These are phyloP conservation scores for Asarcornis scutulata DNA, from an alignment of 2,113 vertebrate genomes.

Conservation along the genomic window DNA sequence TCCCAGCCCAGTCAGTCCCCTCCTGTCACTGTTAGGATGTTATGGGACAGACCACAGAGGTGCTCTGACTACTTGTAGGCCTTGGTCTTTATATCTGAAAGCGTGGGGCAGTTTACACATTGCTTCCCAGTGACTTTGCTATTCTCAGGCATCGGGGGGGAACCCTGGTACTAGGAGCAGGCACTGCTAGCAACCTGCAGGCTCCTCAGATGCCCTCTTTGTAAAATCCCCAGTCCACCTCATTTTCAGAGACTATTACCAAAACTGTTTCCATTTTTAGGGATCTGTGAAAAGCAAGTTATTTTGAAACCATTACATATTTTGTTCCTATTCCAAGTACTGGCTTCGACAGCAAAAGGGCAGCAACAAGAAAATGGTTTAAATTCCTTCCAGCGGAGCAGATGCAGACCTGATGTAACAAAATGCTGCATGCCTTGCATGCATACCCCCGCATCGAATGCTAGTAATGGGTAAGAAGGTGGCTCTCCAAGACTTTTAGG, in stretches of 20 bases:
- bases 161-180: not conserved
- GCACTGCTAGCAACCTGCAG: not conserved
- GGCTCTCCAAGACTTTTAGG: not conserved
- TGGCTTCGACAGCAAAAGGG: constrained; percentile 24
- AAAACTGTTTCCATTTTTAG: constrained; percentile 36
- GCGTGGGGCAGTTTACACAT: not conserved
- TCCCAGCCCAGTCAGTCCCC: not conserved
- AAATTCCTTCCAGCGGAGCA: constrained; percentile 15
- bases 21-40: not conserved
- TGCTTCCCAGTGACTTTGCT: not conserved
- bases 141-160: not conserved
- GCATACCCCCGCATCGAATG: rapidly evolving
- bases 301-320: constrained; percentile 16
- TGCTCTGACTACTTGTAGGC: not conserved
- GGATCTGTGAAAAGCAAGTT: not conserved
- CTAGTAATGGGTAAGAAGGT: not conserved
- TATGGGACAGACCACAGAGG: not conserved
- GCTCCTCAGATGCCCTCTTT: not conserved
- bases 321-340: constrained; percentile 13
- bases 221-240: not conserved
- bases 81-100: not conserved
- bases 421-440: not conserved
- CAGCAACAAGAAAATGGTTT: constrained; percentile 17
- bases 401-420: not conserved
- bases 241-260: not conserved